Evolutionary conservation across 2,888 invertebrate genomes (phyloP).

Genomic region (Cerceris ruficornis): DNA sequence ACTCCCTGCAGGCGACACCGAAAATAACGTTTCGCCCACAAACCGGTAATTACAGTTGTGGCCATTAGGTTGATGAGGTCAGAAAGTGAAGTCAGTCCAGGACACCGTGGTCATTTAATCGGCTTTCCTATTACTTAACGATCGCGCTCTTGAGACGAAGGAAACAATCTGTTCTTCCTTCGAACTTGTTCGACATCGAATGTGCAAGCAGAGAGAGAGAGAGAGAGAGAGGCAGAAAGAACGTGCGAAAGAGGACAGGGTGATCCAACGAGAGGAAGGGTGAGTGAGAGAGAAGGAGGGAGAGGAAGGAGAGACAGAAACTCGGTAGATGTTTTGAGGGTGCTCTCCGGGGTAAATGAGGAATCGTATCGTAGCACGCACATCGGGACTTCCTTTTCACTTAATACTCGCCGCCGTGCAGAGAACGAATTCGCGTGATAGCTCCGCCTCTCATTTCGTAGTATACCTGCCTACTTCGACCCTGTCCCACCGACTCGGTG

Average conservation of each 20-base stretch:
- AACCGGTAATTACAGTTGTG: constrained; percentile 34
- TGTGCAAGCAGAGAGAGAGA: too few relatives aligned
- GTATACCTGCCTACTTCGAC: constrained; percentile 16
- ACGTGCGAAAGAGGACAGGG: too few relatives aligned
- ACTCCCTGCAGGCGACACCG: constrained; percentile 24
- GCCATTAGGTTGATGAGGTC: constrained; percentile 64
- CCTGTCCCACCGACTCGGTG: constrained; percentile 11
- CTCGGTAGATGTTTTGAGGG: constrained; percentile 17
- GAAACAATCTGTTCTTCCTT: too few relatives aligned
- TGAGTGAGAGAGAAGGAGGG: constrained; percentile 17
- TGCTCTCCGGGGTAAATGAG: constrained; percentile 21
- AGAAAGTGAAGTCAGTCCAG: constrained; percentile 13
- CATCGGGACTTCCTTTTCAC: constrained; percentile 32
- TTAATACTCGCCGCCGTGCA: constrained; percentile 13
- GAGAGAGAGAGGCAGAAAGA: too few relatives aligned
- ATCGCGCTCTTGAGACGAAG: constrained; percentile 3
- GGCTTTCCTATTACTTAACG: constrained; percentile 36
- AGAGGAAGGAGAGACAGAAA: constrained; percentile 13
- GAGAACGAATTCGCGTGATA: constrained; percentile 27
- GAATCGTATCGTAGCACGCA: constrained; percentile 55
- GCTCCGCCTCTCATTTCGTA: constrained; percentile 28
- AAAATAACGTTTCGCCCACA: constrained; percentile 45
- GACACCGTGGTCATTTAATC: constrained; percentile 28
- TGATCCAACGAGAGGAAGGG: too few relatives aligned
- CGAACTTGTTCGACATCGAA: too few relatives aligned